Evolutionary conservation across 1,140 invertebrate genomes (phyloP), one percentile per base, ranked within the genome.

Genomic region (Eubasilissa regina): DNA sequence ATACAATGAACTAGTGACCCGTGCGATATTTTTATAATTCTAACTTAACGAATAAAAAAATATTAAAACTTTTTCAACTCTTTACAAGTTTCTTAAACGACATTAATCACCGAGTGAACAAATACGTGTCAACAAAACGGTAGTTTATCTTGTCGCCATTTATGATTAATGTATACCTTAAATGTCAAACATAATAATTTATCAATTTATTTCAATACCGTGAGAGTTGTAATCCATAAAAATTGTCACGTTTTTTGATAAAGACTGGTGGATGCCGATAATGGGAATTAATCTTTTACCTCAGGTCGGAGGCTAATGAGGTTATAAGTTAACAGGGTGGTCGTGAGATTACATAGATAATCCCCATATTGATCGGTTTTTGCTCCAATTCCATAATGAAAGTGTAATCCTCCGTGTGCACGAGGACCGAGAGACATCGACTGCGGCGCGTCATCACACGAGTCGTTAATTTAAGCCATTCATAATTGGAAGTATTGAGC

Each of bases 341-440:
- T 21, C 64, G 64, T 48, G 44, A 47, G 44, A 47, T 68, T 68
- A 68, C 64, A 47, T 9, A 68, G 64, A 68, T 68, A 68, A 68
- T 68, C 64, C 44, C 43, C 12, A 11, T 47, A 68, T 68, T 43
- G 64, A 68, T 68, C 44, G 44, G 64, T 68, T 68, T 35, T 68
- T 68, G 44, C 64, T 47, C 60, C 64, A 68, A 68, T 68, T 68
- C 64, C 64, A 19, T 13, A 68, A 68, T 47, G 64, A 68, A 68
- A 47, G 44, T 43, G 64, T 68, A 68, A 68, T 68, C 64, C 64
- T 45, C n/a, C n/a, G 35, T 45, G 43, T 35, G 19, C 25, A 10
- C n/a, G 6, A 6, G 25, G 25, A 35, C 25, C 25, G 25, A 35
- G 25, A 35, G 1, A 35, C 25, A 6, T n/a, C 25, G 25, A 6